Conservation (phyloP, 2,797 vertebrate species). For the Chiroxiphia lanceolata region DNA sequence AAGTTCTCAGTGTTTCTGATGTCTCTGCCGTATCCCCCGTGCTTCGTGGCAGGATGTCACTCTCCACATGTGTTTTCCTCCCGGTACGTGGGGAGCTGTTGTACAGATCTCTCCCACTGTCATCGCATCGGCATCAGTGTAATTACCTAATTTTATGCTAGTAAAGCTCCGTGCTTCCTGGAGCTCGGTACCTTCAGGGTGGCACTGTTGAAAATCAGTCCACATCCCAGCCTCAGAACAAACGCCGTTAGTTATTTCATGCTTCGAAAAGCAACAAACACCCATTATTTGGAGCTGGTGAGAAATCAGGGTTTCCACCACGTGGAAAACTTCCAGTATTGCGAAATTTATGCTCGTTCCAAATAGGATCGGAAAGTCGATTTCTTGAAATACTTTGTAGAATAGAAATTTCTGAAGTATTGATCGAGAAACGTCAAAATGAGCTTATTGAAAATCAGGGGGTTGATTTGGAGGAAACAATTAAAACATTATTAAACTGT, state of each 20-base stretch:
- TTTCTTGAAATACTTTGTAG: neutral
- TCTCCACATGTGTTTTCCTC: neutral
- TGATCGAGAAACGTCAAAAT: neutral
- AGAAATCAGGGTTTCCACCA: conserved; percentile 14
- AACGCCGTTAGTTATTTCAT: conserved; percentile 46
- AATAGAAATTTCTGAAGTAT: neutral
- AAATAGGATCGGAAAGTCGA: neutral
- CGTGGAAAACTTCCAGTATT: conserved; percentile 15
- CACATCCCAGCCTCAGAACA: conserved; percentile 32
- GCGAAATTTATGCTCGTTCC: conserved; percentile 2
- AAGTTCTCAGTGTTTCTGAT: neutral
- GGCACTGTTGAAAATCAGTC: conserved; percentile 54
- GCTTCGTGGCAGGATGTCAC: neutral
- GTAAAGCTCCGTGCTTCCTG: conserved; percentile 3
- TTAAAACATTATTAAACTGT: neutral
- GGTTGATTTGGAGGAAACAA: neutral
- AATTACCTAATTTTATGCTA: conserved; percentile 48
- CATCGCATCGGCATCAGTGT: neutral
- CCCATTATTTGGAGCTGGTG: conserved; percentile 42
- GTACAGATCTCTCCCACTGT: neutral
- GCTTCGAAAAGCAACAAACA: conserved; percentile 55
- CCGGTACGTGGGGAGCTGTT: neutral
- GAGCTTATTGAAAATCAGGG: neutral
- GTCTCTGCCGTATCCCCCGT: fast-evolving
- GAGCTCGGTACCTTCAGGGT: conserved; percentile 36